phyloP scores from a whole-genome alignment of 2,888 invertebrate species.

The Venustoraphidia nigricollis region DNA sequence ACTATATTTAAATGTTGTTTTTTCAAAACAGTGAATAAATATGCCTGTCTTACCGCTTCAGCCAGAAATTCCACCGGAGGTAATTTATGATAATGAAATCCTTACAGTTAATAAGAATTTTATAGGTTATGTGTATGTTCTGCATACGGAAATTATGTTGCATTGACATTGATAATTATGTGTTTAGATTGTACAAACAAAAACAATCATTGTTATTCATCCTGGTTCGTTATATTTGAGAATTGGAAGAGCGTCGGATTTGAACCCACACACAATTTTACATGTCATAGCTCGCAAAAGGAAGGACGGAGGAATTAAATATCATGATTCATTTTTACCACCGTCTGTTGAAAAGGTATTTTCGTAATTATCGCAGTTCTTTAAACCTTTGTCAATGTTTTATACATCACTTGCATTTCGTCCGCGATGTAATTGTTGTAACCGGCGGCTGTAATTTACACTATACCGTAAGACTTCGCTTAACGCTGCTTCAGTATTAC shows the following conservation, averaged over 20 bases:
- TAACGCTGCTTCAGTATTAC: too few relatives aligned
- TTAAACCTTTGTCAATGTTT: not conserved
- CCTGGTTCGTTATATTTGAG: slow-evolving; percentile 82
- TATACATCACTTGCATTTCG: not conserved
- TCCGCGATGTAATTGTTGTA: not conserved
- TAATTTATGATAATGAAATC: not conserved
- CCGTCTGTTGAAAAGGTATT: slow-evolving; percentile 39
- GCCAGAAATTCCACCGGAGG: slow-evolving; percentile 13
- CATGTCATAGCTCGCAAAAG: slow-evolving; percentile 71
- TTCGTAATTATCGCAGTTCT: not conserved
- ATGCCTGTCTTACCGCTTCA: slow-evolving; percentile 8
- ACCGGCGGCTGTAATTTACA: too few relatives aligned
- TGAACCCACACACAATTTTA: slow-evolving; percentile 68
- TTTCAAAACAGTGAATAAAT: not conserved
- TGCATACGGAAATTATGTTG: not conserved
- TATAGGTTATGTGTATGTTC: not conserved
- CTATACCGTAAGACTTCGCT: too few relatives aligned
- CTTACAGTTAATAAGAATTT: not conserved
- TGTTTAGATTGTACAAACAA: slow-evolving; percentile 54
- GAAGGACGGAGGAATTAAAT: slow-evolving; percentile 29
- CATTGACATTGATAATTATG: slow-evolving; percentile 13
- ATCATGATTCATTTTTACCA: slow-evolving; percentile 50
- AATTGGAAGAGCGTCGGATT: slow-evolving; percentile 81
- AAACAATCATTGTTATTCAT: slow-evolving; percentile 83
- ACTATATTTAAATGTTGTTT: too few relatives aligned